phyloP scores from a whole-genome alignment of 1,140 invertebrate genomes.

The Octopus sinensis region DNA sequence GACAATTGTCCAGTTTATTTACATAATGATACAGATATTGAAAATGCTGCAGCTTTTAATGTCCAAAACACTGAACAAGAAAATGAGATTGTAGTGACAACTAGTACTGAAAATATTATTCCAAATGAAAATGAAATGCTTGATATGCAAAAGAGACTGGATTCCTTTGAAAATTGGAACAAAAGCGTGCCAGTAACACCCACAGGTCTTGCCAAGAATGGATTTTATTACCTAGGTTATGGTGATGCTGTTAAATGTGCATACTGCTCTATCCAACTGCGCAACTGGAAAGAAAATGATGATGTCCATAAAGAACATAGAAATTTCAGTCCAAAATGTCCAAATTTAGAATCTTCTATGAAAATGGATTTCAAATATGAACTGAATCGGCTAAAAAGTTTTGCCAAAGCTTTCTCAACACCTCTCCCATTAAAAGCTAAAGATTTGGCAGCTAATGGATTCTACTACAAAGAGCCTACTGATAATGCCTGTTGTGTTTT shows the following conservation, averaged over 20 bases:
- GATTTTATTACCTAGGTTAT: background rate
- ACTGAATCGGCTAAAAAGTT: conserved; percentile 63
- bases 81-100: background rate
- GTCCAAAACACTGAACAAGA: no score
- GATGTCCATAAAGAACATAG: conserved; percentile 74
- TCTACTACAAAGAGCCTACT: conserved; percentile 63
- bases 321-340: conserved; percentile 67
- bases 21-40: background rate
- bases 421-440: conserved; percentile 68
- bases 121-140: background rate
- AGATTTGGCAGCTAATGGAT: conserved; percentile 76
- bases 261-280: background rate
- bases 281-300: conserved; percentile 60
- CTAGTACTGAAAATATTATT: background rate
- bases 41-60: background rate
- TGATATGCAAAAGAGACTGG: background rate
- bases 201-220: background rate
- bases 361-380: conserved; percentile 30
- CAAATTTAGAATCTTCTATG: conserved; percentile 34
- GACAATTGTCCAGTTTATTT: background rate
- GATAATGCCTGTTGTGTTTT: conserved; percentile 78
- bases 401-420: conserved; percentile 67
- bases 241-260: background rate
- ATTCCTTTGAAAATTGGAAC: background rate
- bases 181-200: background rate